These are phyloP conservation scores for Sinopyrophorus schimmeli DNA, from an alignment of 2,888 invertebrate genomes.

Conservation along the genomic window DNA sequence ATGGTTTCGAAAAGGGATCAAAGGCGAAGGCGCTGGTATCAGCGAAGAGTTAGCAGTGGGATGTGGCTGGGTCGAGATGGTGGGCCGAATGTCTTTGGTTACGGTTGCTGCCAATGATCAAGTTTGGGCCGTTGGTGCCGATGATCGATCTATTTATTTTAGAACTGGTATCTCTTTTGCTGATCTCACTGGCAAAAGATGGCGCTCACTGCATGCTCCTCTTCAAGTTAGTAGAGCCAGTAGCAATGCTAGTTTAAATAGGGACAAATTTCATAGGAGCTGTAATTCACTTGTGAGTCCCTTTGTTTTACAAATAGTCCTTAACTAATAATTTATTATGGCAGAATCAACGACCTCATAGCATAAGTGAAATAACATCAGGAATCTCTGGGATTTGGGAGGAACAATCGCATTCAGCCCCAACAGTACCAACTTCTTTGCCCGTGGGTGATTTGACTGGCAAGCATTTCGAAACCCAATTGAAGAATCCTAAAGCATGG, in stretches of 20 bases:
- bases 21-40: slow-evolving; percentile 70
- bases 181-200: slow-evolving; percentile 84
- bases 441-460: slow-evolving; percentile 62
- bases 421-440: slow-evolving; percentile 68
- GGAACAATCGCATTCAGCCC: slow-evolving; percentile 74
- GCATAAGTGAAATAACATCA: slow-evolving; percentile 59
- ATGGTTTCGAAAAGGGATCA: slow-evolving; percentile 82
- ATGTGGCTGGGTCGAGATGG: slow-evolving; percentile 88
- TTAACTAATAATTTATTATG: slow-evolving; percentile 4
- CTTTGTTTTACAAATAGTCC: too few species aligned
- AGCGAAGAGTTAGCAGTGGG: slow-evolving; percentile 79
- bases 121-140: slow-evolving; percentile 79
- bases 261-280: slow-evolving; percentile 61
- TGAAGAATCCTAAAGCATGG: slow-evolving; percentile 84
- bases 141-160: slow-evolving; percentile 80
- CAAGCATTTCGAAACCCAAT: slow-evolving; percentile 71
- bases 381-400: slow-evolving; percentile 62
- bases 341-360: slow-evolving; percentile 57
- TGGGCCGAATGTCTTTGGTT: slow-evolving; percentile 79
- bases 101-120: slow-evolving; percentile 89
- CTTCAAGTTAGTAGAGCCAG: slow-evolving; percentile 83
- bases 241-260: slow-evolving; percentile 69
- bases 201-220: slow-evolving; percentile 79
- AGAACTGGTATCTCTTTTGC: slow-evolving; percentile 73
- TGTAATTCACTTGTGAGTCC: slow-evolving; percentile 63